phyloP scores from a whole-genome alignment of 2,797 vertebrate genomes.

The Avahi laniger region DNA sequence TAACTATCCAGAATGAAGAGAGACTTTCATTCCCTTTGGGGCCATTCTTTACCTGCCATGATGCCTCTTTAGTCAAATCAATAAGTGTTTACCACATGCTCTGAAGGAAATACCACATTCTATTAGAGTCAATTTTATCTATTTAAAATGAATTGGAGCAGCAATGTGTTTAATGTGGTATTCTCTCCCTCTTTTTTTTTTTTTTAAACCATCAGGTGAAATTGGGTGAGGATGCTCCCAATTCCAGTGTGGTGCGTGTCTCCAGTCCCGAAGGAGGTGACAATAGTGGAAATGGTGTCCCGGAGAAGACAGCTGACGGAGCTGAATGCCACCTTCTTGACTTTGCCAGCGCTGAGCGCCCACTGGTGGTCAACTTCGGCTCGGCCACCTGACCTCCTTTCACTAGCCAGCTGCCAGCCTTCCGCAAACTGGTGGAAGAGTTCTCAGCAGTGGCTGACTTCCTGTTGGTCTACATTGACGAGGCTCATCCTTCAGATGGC shows the following conservation, averaged over 20 bases:
- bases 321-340: constrained; percentile 93
- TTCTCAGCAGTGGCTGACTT: constrained; percentile 97
- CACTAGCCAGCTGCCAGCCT: constrained; percentile 94
- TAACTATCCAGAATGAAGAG: not conserved
- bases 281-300: constrained; percentile 60
- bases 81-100: not conserved
- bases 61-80: constrained; percentile 43
- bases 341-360: constrained; percentile 93
- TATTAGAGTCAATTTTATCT: constrained; percentile 41
- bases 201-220: constrained; percentile 89
- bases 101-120: not conserved
- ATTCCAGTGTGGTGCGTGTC: constrained; percentile 95
- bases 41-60: not conserved
- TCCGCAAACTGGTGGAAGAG: constrained; percentile 96
- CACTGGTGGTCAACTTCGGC: constrained; percentile 97
- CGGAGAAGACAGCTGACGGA: constrained; percentile 73
- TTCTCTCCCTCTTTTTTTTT: constrained; percentile 46
- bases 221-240: constrained; percentile 94
- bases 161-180: not conserved
- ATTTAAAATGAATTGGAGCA: not conserved
- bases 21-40: not conserved
- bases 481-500: constrained; percentile 97
- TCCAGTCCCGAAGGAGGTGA: constrained; percentile 76
- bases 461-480: constrained; percentile 97
- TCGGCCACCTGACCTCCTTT: constrained; percentile 99